These are phyloP conservation scores for Macaria notata DNA, from an alignment of 2,888 invertebrate genomes.

Conservation along the genomic window DNA sequence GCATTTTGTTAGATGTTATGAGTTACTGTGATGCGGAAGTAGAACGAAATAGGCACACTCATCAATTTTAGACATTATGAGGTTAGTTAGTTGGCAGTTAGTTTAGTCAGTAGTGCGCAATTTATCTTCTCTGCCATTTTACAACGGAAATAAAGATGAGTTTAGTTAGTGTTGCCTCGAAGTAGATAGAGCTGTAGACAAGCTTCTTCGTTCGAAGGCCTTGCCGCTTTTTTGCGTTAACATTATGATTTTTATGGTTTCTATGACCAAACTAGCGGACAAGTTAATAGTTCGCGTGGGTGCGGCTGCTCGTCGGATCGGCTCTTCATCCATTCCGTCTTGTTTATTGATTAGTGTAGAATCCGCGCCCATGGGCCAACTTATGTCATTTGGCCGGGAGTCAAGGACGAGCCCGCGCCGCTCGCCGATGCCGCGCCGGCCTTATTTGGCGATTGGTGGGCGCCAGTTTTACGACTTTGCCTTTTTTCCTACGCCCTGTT, in stretches of 20 bases:
- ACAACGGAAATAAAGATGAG: no score
- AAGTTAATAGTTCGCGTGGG: slow-evolving; percentile 70
- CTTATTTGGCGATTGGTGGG: slow-evolving; percentile 81
- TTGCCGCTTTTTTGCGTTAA: slow-evolving; percentile 38
- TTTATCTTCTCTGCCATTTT: no score
- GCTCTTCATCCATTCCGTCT: slow-evolving; percentile 69
- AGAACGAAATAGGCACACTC: slow-evolving; percentile 12
- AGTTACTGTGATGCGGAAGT: slow-evolving; percentile 22
- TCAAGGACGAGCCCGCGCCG: slow-evolving; percentile 75
- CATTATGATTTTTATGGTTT: slow-evolving; percentile 57
- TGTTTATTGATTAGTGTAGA: slow-evolving; percentile 79
- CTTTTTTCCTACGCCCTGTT: slow-evolving; percentile 75
- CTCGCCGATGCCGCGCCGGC: slow-evolving; percentile 72
- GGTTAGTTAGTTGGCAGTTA: slow-evolving; percentile 11
- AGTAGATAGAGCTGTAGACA: no score
- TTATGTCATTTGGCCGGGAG: slow-evolving; percentile 81
- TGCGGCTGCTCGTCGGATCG: slow-evolving; percentile 59
- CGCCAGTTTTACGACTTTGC: slow-evolving; percentile 80
- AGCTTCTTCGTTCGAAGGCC: slow-evolving; percentile 18
- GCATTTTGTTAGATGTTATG: slow-evolving; percentile 37
- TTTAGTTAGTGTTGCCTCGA: no score
- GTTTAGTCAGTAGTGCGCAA: no score
- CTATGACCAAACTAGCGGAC: slow-evolving; percentile 59
- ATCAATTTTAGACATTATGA: slow-evolving; percentile 18
- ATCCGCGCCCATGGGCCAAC: slow-evolving; percentile 80